Percentiles rank a stretch among this genome's conserved stretches.
These are phyloP conservation scores for Macrosiphum euphorbiae DNA, from an alignment of 2,888 invertebrate genomes.

Conservation along the genomic window DNA sequence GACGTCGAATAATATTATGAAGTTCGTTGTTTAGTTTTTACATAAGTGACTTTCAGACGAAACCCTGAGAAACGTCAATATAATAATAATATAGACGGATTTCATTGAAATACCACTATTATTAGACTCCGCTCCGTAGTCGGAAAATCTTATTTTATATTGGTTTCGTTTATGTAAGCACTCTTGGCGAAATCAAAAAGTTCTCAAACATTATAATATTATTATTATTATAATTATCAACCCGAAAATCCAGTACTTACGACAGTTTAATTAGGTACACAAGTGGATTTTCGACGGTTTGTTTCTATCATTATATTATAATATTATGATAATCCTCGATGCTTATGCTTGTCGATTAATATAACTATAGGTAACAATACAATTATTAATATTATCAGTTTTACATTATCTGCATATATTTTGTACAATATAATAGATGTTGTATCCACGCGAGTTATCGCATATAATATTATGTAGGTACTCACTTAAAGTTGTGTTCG, in stretches of 20 bases:
- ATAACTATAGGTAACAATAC: background rate
- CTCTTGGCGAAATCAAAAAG: background rate
- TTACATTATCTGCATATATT: background rate
- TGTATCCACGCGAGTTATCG: background rate
- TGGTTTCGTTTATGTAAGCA: background rate
- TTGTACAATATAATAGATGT: no score
- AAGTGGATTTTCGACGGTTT: background rate
- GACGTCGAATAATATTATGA: background rate
- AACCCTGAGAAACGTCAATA: background rate
- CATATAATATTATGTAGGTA: background rate
- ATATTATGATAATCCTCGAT: background rate
- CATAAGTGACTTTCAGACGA: background rate
- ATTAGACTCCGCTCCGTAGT: background rate
- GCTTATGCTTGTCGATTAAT: background rate
- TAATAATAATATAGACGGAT: background rate
- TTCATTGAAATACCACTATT: background rate
- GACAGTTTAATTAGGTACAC: background rate
- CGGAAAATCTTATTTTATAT: background rate
- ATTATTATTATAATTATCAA: background rate
- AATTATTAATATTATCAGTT: background rate
- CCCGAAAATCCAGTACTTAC: background rate
- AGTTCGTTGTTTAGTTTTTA: background rate
- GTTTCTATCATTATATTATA: background rate
- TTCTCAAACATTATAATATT: background rate
- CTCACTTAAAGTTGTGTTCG: background rate